Percentiles rank a stretch among this genome's conserved stretches.
Evolutionary conservation across 2,113 vertebrate species (phyloP).

Genomic region (Psilopogon haemacephalus): DNA sequence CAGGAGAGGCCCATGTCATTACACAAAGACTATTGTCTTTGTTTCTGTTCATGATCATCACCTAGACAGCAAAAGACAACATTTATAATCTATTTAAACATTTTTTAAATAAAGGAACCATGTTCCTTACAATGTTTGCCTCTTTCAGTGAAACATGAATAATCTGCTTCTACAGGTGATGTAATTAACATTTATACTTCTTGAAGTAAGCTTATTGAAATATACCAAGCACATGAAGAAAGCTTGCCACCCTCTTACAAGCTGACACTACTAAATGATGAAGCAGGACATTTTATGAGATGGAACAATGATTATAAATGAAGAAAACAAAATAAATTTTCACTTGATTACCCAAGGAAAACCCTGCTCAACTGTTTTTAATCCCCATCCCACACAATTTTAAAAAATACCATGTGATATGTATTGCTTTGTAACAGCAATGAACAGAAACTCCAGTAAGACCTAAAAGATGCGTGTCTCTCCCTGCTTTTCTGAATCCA

Average conservation of each 20-base stretch:
- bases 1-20: not conserved
- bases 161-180: not conserved
- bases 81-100: not conserved
- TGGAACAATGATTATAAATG: not conserved
- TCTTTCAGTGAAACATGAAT: not conserved
- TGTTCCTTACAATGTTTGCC: not conserved
- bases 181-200: not conserved
- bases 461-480: not conserved
- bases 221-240: not conserved
- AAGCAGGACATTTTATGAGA: not conserved
- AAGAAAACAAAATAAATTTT: not conserved
- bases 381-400: not conserved
- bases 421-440: conserved; percentile 6
- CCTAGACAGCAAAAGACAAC: not conserved
- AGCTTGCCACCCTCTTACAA: not conserved
- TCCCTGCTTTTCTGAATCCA: conserved; percentile 24
- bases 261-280: not conserved
- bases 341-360: not conserved
- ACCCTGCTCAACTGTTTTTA: not conserved
- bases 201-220: not conserved
- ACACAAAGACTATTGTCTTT: not conserved
- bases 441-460: not conserved
- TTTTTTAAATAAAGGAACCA: not conserved
- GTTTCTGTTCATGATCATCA: not conserved
- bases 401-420: not conserved